These are phyloP conservation scores for Streblospio benedicti DNA, from an alignment of 1,140 invertebrate genomes.

Conservation along the genomic window DNA sequence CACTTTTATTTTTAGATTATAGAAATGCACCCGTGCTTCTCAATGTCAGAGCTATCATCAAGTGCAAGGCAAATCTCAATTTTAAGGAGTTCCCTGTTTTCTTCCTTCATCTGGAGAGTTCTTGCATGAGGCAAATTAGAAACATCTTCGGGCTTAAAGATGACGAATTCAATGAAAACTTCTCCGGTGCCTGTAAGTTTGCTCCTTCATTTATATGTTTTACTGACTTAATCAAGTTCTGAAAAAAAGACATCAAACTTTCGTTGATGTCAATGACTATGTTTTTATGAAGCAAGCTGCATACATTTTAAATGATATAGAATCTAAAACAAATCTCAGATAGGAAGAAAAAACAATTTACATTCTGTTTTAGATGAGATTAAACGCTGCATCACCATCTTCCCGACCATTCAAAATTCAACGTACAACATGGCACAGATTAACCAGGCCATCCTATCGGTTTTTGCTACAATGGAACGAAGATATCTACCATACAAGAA, in stretches of 20 bases:
- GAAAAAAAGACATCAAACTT: too few species aligned
- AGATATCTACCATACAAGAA: conserved; percentile 9
- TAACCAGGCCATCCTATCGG: conserved; percentile 5
- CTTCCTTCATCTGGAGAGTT: conserved; percentile 16
- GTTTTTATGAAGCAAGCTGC: too few species aligned
- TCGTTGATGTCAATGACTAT: too few species aligned
- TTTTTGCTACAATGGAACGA: conserved; percentile 9
- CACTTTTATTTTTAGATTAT: conserved; percentile 7
- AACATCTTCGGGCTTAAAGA: conserved; percentile 9
- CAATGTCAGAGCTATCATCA: conserved; percentile 17
- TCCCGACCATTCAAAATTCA: conserved; percentile 12
- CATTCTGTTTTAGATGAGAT: conserved; percentile 8
- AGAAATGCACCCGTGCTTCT: conserved; percentile 16
- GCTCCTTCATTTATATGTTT: too few species aligned
- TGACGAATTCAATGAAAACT: conserved; percentile 10
- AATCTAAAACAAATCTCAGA: too few species aligned
- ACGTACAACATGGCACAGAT: neutral
- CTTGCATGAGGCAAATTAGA: conserved; percentile 17
- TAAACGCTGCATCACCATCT: conserved; percentile 18
- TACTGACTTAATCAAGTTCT: too few species aligned
- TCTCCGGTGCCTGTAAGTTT: conserved; percentile 9
- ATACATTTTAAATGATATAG: too few species aligned
- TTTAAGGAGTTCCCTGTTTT: conserved; percentile 6
- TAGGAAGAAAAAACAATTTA: too few species aligned
- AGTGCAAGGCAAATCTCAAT: conserved; percentile 15